A percentile compares a stretch with the other conserved stretches of the same genome.
phyloP scores from a whole-genome alignment of 2,797 vertebrate species.

The Amphiprion clarkii region DNA sequence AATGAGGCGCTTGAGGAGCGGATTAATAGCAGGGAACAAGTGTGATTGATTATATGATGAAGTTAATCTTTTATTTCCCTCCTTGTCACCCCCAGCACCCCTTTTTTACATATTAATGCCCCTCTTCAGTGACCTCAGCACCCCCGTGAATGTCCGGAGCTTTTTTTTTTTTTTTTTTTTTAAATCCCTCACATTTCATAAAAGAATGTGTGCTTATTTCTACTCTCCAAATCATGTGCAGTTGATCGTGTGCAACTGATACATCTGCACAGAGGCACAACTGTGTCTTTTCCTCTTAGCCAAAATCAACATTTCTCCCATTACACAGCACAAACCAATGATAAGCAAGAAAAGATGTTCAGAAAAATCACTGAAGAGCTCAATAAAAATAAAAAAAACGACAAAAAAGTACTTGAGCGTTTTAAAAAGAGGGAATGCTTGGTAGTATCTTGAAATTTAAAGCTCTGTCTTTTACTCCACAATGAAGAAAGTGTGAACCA shows the following conservation, averaged over 20 bases:
- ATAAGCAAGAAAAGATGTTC: slow-evolving; percentile 11
- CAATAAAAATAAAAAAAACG: neutral
- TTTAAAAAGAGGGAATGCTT: slow-evolving; percentile 20
- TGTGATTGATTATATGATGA: slow-evolving; percentile 69
- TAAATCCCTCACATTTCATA: slow-evolving; percentile 44
- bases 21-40: slow-evolving; percentile 74
- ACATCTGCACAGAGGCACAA: slow-evolving; percentile 38
- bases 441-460: slow-evolving; percentile 11
- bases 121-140: slow-evolving; percentile 52
- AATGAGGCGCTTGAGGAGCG: slow-evolving; percentile 66
- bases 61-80: slow-evolving; percentile 71
- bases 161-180: slow-evolving; percentile 17
- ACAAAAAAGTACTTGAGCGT: neutral
- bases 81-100: neutral
- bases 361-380: slow-evolving; percentile 16
- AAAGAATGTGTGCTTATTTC: slow-evolving; percentile 62
- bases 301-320: slow-evolving; percentile 50
- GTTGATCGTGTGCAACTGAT: slow-evolving; percentile 41
- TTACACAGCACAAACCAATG: slow-evolving; percentile 21
- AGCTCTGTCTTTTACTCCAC: slow-evolving; percentile 1
- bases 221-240: slow-evolving; percentile 54
- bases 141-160: slow-evolving; percentile 34
- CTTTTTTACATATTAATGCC: slow-evolving; percentile 40
- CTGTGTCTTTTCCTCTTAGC: slow-evolving; percentile 46
- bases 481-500: slow-evolving; percentile 20